These are phyloP conservation scores for Berghia stephanieae DNA, from an alignment of 1,140 invertebrate species.

Conservation along the genomic window DNA sequence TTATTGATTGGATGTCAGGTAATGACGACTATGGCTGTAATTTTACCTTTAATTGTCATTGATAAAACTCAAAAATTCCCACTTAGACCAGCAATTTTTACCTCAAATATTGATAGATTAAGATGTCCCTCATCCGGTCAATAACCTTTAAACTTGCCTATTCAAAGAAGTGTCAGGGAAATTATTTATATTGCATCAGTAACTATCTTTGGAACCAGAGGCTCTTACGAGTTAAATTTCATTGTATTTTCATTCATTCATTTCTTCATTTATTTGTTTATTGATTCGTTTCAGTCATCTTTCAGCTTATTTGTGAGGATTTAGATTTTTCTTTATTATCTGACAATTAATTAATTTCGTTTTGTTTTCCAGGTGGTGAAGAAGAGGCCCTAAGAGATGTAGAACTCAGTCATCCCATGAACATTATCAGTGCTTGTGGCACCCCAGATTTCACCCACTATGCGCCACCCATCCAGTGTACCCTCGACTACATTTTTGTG, in stretches of 20 bases:
- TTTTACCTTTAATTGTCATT: not conserved
- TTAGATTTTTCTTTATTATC: conserved; percentile 50
- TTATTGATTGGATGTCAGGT: conserved; percentile 57
- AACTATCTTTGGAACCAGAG: too few species aligned
- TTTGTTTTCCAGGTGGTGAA: conserved; percentile 47
- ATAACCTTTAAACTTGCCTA: not conserved
- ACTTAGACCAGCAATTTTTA: too few species aligned
- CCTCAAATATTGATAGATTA: not conserved
- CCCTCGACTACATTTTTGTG: conserved; percentile 90
- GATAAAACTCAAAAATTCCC: too few species aligned
- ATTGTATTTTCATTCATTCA: too few species aligned
- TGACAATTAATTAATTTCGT: conserved; percentile 50
- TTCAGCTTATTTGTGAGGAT: too few species aligned
- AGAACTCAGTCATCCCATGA: conserved; percentile 49
- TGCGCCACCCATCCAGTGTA: conserved; percentile 82
- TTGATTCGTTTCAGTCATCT: too few species aligned
- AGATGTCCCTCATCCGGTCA: not conserved
- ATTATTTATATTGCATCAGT: too few species aligned
- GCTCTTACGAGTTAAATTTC: too few species aligned
- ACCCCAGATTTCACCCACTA: conserved; percentile 82
- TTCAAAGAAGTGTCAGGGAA: not conserved
- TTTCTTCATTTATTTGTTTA: too few species aligned
- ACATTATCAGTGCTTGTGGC: conserved; percentile 67
- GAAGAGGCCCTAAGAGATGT: conserved; percentile 44
- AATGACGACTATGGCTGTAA: conserved; percentile 14